phyloP scores from a whole-genome alignment of 2,797 vertebrate species.

The Antrozous pallidus region DNA sequence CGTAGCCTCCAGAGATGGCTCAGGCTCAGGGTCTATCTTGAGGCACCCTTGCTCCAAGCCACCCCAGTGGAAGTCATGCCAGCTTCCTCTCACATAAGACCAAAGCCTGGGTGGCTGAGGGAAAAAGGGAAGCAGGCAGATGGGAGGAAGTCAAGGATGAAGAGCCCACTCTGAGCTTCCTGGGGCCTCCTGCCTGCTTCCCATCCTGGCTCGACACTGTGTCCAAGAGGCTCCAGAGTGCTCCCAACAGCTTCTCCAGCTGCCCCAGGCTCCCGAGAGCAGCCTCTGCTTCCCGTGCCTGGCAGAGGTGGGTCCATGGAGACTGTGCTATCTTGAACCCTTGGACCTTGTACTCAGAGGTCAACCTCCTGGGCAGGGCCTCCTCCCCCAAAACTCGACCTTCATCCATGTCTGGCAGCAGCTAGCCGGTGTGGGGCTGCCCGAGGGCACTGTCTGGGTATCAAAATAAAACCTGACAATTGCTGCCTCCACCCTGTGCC shows the following conservation, averaged over 20 bases:
- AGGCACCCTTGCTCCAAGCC: background rate
- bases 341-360: background rate
- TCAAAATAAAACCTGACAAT: conserved; percentile 70
- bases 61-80: background rate
- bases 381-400: background rate
- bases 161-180: background rate
- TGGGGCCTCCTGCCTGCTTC: background rate
- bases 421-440: background rate
- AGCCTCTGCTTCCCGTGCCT: background rate
- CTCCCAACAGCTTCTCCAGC: background rate
- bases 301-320: background rate
- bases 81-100: background rate
- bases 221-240: background rate
- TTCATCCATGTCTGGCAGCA: background rate
- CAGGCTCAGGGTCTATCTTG: background rate
- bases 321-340: background rate
- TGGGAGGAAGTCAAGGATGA: background rate
- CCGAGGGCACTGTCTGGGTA: conserved; percentile 35
- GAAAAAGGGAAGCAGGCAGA: background rate
- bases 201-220: background rate
- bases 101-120: background rate
- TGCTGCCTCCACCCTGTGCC: background rate
- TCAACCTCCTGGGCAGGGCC: background rate
- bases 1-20: background rate
- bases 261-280: background rate